Evolutionary conservation across 2,113 vertebrate species (phyloP), one percentile per base, ranked within the genome.

Genomic region (Corythaixoides concolor): DNA sequence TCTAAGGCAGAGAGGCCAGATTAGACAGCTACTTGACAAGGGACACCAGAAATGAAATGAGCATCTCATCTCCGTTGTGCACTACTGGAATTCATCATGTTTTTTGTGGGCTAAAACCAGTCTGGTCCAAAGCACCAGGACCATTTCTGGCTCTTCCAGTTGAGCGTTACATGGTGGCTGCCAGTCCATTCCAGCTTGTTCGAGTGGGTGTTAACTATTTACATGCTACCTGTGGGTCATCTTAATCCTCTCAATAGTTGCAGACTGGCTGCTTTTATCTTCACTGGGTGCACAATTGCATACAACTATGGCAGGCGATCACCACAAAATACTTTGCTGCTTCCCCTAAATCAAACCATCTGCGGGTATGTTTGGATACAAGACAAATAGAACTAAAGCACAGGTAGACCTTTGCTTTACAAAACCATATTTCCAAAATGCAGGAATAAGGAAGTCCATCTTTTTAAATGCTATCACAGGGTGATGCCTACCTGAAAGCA

Each of bases 241-340:
- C 12, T 15, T 28, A 1, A 2, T 60, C 16, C 5, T 43, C 30
- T 37, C 30, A 5, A 0, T 2, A 15, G 33, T 4, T 50, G 32
- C 19, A 47, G 23, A 11, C 26, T n/a, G 53, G 28, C 21, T 63
- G n/a, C 63, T 50, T 4, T 37, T 14, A 2, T 26, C 33, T 52
- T 26, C 22, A 8, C 2, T n/a, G 30, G 6, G 53, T 49, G 6
- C 7, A 8, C 9, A 41, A 0, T 2, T 64, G 20, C 30, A 13
- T 26, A 26, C 8, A 12, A 0, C 18, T n/a, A 5, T 30, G 60
- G 50, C 60, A 82, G 15, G 26, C 35, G 56, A 12, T 52, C 30
- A n/a, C n/a, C 41, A 35, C 33, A 27, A 70, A 78, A 75, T 22
- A 11, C 27, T 17, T 62, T 32, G 5, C 26, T 39, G 22, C 30